Percentiles rank a stretch among this genome's conserved stretches.
phyloP scores from a whole-genome alignment of 2,113 vertebrate species.

The Spea bombifrons region DNA sequence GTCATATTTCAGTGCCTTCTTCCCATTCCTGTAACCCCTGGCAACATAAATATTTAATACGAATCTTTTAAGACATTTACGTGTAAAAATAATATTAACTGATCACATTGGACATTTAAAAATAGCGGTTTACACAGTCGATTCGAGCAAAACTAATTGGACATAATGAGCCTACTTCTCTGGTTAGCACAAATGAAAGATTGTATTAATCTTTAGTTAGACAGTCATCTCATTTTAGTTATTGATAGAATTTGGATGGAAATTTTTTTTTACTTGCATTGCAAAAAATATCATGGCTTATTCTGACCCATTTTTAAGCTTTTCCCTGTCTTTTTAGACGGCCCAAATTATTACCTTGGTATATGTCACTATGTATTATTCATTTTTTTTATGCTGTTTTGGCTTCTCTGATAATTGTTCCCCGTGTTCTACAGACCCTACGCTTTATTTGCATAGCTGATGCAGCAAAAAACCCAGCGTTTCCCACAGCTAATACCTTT shows the following conservation, averaged over 20 bases:
- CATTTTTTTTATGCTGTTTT: conserved; percentile 44
- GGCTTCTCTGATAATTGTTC: conserved; percentile 36
- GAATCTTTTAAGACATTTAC: background rate
- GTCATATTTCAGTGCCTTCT: background rate
- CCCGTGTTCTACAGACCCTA: conserved; percentile 23
- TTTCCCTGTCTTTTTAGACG: conserved; percentile 33
- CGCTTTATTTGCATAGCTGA: conserved; percentile 39
- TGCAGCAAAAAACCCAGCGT: conserved; percentile 20
- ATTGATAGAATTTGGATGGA: conserved; percentile 22
- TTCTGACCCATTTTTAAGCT: conserved; percentile 34
- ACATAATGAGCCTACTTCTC: conserved; percentile 5
- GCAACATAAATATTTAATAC: background rate
- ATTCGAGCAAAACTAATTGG: background rate
- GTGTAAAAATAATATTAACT: background rate
- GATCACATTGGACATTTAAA: background rate
- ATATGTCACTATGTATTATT: conserved; percentile 44
- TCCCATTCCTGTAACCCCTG: background rate
- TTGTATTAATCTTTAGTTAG: background rate
- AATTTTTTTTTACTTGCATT: conserved; percentile 22
- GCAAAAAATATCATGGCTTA: conserved; percentile 14
- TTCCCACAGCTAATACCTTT: conserved; percentile 21
- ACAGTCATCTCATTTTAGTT: background rate
- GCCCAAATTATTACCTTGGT: conserved; percentile 42
- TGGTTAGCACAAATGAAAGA: background rate
- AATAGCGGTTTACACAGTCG: background rate